Conservation (phyloP, 2,888 invertebrate genomes). For the Acanthoscelides obtectus region DNA sequence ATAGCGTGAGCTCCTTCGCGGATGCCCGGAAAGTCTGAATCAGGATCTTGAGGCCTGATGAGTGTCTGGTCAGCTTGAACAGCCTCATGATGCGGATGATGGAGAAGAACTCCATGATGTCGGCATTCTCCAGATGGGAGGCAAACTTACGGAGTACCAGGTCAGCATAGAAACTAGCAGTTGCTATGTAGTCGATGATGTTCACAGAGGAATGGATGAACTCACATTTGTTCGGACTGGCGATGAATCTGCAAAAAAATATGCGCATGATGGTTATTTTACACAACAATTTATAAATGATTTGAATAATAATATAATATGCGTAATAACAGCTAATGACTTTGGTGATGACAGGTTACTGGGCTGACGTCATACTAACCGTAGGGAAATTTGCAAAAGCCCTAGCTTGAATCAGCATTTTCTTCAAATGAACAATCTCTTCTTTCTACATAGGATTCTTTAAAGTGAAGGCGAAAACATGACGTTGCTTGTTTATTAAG, state of each 20-base stretch:
- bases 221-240: conserved; percentile 89
- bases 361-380: too few relatives aligned
- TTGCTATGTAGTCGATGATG: conserved; percentile 98
- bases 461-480: too few relatives aligned
- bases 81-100: conserved; percentile 97
- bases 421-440: too few relatives aligned
- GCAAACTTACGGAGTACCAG: conserved; percentile 85
- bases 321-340: too few relatives aligned
- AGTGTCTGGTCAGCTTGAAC: conserved; percentile 95
- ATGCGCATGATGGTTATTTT: conserved; percentile 63
- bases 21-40: conserved; percentile 97
- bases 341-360: too few relatives aligned
- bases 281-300: too few relatives aligned
- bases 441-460: too few relatives aligned
- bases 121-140: conserved; percentile 88
- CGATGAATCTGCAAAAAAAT: conserved; percentile 59
- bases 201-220: conserved; percentile 94
- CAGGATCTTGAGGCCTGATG: conserved; percentile 95
- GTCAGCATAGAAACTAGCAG: conserved; percentile 97
- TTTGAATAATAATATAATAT: too few relatives aligned
- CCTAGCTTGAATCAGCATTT: too few relatives aligned
- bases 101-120: conserved; percentile 95
- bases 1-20: conserved; percentile 90
- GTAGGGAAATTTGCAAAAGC: too few relatives aligned
- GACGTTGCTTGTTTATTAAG: too few relatives aligned